Evolutionary conservation across 2,113 vertebrate species (phyloP).

Genomic region (Rhineura floridana): DNA sequence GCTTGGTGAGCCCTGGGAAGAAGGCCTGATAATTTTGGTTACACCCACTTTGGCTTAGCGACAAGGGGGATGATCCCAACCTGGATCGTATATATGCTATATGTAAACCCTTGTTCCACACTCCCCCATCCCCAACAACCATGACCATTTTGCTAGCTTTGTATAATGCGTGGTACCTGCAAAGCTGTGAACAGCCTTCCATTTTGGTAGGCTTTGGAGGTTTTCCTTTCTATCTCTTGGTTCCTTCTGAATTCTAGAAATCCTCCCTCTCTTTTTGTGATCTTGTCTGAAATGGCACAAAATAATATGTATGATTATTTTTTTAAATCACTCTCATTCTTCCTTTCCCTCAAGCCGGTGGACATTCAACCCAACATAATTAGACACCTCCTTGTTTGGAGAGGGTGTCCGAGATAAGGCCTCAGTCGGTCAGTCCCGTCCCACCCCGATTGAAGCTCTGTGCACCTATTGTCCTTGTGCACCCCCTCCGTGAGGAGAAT

Average conservation of each 20-base stretch:
- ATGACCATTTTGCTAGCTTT: not conserved
- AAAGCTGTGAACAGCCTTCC: not conserved
- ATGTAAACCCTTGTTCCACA: no score
- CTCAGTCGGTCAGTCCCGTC: not conserved
- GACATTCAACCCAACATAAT: constrained; percentile 35
- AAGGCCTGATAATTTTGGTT: no score
- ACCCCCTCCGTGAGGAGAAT: not conserved
- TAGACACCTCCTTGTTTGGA: constrained; percentile 9
- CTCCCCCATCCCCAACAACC: not conserved
- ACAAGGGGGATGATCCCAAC: not conserved
- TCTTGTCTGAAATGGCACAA: constrained; percentile 18
- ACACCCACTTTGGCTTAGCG: no score
- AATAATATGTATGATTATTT: not conserved
- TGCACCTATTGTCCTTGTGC: not conserved
- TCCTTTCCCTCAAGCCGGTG: constrained; percentile 32
- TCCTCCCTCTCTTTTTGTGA: not conserved
- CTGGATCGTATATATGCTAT: no score
- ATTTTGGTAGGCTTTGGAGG: not conserved
- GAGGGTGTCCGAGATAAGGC: not conserved
- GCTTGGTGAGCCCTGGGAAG: no score
- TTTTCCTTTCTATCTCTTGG: not conserved
- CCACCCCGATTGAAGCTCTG: not conserved
- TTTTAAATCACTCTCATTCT: constrained; percentile 18
- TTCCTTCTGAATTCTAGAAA: not conserved
- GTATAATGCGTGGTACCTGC: not conserved